Evolutionary conservation across 2,797 vertebrate genomes (phyloP).

Genomic region (Mastacembelus armatus): DNA sequence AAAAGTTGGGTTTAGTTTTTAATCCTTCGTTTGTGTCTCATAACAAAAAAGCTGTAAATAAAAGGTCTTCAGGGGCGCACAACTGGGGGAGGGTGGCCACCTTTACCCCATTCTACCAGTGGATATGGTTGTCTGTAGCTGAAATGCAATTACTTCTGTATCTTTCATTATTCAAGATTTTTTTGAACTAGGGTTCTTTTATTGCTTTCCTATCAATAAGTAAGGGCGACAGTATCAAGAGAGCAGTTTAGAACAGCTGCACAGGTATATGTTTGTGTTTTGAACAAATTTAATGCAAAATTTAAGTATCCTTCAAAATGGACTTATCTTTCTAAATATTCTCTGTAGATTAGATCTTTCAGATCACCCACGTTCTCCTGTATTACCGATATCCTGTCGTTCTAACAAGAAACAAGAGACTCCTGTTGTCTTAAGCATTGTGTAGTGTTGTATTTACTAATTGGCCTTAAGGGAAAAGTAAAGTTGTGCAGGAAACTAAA

Average conservation of each 20-base stretch:
- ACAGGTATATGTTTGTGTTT: constrained; percentile 16
- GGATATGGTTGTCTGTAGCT: not conserved
- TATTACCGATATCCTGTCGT: constrained; percentile 48
- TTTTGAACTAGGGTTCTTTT: constrained; percentile 1
- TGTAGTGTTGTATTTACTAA: constrained; percentile 76
- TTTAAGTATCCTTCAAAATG: constrained; percentile 28
- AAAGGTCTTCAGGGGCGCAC: not conserved
- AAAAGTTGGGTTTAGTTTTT: constrained; percentile 53
- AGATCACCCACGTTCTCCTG: constrained; percentile 58
- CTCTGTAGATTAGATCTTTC: constrained; percentile 39
- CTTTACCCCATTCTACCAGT: not conserved
- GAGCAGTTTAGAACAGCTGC: not conserved
- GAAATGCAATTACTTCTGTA: not conserved
- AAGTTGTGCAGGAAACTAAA: constrained; percentile 78
- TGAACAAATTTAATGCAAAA: constrained; percentile 14
- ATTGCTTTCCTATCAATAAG: not conserved
- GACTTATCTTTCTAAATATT: constrained; percentile 28
- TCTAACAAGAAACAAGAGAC: constrained; percentile 64
- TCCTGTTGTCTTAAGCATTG: constrained; percentile 68
- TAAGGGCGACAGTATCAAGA: not conserved
- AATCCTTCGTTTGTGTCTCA: constrained; percentile 10
- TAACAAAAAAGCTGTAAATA: not conserved
- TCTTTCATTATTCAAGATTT: not conserved
- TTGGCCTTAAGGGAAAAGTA: constrained; percentile 82
- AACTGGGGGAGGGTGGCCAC: not conserved